Percentiles rank a stretch among this genome's conserved stretches.
These are phyloP conservation scores for Promerops cafer DNA, from an alignment of 2,113 vertebrate species.

Conservation along the genomic window DNA sequence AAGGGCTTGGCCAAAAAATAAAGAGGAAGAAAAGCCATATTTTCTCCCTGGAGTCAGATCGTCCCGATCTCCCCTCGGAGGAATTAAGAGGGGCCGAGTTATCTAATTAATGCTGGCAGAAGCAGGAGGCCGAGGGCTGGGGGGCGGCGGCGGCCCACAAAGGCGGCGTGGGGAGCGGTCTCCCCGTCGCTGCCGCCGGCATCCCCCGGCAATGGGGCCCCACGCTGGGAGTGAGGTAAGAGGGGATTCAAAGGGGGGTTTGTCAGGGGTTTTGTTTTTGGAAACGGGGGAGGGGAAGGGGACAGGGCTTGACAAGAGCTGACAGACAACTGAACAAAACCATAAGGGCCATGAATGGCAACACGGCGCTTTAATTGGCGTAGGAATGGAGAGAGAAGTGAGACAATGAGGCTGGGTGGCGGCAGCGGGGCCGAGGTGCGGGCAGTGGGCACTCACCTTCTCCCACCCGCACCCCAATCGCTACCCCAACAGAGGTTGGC, in stretches of 20 bases:
- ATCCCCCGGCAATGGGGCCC: slow-evolving; percentile 53
- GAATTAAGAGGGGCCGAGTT: slow-evolving; percentile 6
- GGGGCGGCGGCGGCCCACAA: slow-evolving; percentile 46
- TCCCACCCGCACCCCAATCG: not conserved
- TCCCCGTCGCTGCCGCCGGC: slow-evolving; percentile 14
- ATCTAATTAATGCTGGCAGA: slow-evolving; percentile 45
- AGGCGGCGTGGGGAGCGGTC: slow-evolving; percentile 46
- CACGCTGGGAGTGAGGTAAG: slow-evolving; percentile 63
- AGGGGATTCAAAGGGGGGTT: slow-evolving; percentile 41
- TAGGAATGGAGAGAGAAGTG: slow-evolving; percentile 40
- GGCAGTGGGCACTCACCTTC: not conserved
- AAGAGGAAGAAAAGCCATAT: not conserved
- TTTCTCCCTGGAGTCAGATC: not conserved
- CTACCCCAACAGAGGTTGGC: not conserved
- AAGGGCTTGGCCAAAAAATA: not conserved
- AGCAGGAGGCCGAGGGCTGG: not conserved
- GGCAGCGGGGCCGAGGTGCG: not conserved
- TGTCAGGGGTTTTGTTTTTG: slow-evolving; percentile 56
- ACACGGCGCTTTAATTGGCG: slow-evolving; percentile 50
- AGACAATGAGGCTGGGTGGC: slow-evolving; percentile 49
- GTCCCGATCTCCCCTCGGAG: not conserved
- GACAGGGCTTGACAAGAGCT: slow-evolving; percentile 59
- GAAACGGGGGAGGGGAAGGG: slow-evolving; percentile 48
- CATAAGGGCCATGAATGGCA: slow-evolving; percentile 64
- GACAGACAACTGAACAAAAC: slow-evolving; percentile 65